A percentile compares a stretch with the other conserved stretches of the same genome.
Evolutionary conservation across 2,888 invertebrate species (phyloP).

Genomic region (Hirtodrosophila cameraria): DNA sequence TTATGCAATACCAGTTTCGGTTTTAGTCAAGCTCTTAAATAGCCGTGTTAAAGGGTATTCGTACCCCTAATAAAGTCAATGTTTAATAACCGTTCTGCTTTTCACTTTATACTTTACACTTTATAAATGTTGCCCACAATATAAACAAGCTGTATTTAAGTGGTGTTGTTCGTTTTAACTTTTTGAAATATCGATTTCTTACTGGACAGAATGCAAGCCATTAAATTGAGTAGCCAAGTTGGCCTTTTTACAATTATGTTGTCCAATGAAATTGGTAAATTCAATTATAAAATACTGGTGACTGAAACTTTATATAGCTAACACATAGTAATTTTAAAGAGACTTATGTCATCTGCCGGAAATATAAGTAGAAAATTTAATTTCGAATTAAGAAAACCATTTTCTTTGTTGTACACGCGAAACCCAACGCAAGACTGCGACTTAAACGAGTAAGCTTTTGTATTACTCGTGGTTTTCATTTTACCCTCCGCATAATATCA

Average conservation of each 20-base stretch:
- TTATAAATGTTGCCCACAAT: neutral
- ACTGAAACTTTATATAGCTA: neutral
- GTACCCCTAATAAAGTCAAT: no score
- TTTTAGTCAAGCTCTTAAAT: no score
- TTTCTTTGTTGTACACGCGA: constrained; percentile 55
- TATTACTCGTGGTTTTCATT: constrained; percentile 36
- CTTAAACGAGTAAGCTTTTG: constrained; percentile 31
- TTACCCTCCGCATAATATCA: constrained; percentile 2
- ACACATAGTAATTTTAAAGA: neutral
- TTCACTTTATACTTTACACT: no score
- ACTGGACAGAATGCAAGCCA: neutral
- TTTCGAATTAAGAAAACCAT: constrained; percentile 21
- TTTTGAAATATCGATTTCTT: neutral
- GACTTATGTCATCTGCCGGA: neutral
- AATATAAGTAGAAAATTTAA: constrained; percentile 11
- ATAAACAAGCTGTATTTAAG: neutral
- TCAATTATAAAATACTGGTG: no score
- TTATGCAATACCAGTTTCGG: constrained; percentile 29
- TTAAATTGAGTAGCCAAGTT: constrained; percentile 6
- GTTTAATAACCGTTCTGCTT: no score
- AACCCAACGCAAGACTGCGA: constrained; percentile 49
- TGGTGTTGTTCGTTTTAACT: neutral
- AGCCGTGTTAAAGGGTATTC: no score
- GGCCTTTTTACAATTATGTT: constrained; percentile 6
- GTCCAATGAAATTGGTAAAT: neutral